Evolutionary conservation across 2,888 invertebrate genomes (phyloP).

Genomic region (Toxonevra muliebris): DNA sequence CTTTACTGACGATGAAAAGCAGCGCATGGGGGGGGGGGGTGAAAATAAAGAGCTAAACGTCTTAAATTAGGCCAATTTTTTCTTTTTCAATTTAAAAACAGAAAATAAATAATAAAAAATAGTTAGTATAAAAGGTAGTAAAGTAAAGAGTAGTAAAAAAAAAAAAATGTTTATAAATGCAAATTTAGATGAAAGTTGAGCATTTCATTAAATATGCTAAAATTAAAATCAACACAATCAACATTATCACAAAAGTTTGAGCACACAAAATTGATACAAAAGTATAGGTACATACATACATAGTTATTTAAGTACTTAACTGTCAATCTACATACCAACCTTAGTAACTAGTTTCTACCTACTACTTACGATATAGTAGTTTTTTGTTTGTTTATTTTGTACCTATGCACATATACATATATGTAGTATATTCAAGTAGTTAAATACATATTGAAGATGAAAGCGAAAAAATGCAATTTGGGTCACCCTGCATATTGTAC

Average conservation of each 20-base stretch:
- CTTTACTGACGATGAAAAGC: slow-evolving; percentile 14
- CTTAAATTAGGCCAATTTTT: slow-evolving; percentile 25
- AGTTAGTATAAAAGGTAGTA: neutral
- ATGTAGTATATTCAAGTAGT: no score
- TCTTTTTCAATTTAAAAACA: neutral
- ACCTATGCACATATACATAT: no score
- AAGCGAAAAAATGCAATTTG: slow-evolving; percentile 32
- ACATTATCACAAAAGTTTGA: no score
- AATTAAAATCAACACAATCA: neutral
- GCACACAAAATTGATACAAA: slow-evolving; percentile 25
- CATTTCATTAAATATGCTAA: slow-evolving; percentile 14
- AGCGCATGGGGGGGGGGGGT: neutral
- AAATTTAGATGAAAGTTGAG: slow-evolving; percentile 26
- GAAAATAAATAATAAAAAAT: neutral
- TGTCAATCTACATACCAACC: no score
- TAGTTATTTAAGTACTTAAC: neutral
- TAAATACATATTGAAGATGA: slow-evolving; percentile 13
- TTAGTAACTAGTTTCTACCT: no score
- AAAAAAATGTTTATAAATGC: slow-evolving; percentile 8
- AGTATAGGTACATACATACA: slow-evolving; percentile 3
- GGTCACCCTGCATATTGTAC: slow-evolving; percentile 19
- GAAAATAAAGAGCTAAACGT: neutral
- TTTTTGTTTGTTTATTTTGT: no score
- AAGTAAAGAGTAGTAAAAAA: neutral
- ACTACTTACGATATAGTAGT: no score